Evolutionary conservation across 2,888 invertebrate genomes (phyloP), one percentile per base, ranked within the genome.

Genomic region (Drosophila tanythrix): DNA sequence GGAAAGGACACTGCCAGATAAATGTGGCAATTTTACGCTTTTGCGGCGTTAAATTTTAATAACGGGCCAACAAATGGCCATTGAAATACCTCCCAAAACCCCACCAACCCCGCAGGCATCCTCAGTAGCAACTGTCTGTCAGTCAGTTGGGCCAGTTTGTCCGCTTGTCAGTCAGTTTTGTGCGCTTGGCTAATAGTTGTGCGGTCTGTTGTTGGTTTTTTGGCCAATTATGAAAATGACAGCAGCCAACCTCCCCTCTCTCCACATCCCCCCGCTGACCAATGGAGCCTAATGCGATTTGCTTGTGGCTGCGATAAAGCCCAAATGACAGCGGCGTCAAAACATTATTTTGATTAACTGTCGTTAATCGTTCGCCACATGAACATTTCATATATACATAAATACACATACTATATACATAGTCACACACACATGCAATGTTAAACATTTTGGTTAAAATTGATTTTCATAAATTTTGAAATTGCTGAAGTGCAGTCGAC

Each of bases 1-100:
- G 25, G 27, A 61, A 59, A 83, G 71, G 76, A 76, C 79, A 68
- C 71, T 68, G 85, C 53, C 64, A 72, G 76, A 88, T 88, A 89
- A 90, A 88, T 90, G 83, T 79, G 81, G 90, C 90, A 88, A 86
- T 86, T 86, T 86, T 80, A 76, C 86, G 86, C 90, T 86, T 89
- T 88, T 85, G 83, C 79, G 70, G 82, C 75, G 90, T 86, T 88
- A 88, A 86, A 86, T 86, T 86, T 86, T 87, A 86, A 87, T 90
- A 90, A 86, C 81, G 74, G 67, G 65, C 71, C 67, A 60, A 65
- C 72, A 74, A 74, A 74, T 79, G 72, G 63, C 70, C 78, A 76
- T 76, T 71, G 64, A 74, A 64, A 69, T 56, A 13, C 46, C 57
- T 31, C 36, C 40, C 10, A 27, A 31, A 15, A 25, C 18, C 5